Evolutionary conservation across 2,113 vertebrate species (phyloP).

Genomic region (Ellobius talpinus): DNA sequence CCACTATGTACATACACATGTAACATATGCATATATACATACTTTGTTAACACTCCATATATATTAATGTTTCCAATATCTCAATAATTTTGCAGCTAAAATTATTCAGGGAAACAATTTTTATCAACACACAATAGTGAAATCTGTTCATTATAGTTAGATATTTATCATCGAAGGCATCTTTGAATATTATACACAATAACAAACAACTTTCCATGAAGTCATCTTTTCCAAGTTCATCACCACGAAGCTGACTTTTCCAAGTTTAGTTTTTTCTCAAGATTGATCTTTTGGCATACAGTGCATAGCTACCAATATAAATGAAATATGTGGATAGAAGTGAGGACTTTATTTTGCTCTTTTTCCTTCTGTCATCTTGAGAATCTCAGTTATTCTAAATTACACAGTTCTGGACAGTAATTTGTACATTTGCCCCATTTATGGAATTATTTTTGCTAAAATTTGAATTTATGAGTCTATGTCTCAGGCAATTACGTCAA

Average conservation of each 20-base stretch:
- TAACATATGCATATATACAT: not conserved
- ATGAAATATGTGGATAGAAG: not conserved
- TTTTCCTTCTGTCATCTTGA: not conserved
- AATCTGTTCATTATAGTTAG: constrained; percentile 13
- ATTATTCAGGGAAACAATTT: constrained; percentile 34
- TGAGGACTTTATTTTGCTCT: not conserved
- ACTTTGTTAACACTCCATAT: not conserved
- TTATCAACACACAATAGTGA: not conserved
- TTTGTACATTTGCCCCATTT: not conserved
- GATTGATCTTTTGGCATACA: not conserved
- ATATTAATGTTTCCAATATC: not conserved
- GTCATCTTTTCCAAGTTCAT: not conserved
- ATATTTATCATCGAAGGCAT: not conserved
- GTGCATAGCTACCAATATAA: not conserved
- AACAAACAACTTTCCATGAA: not conserved
- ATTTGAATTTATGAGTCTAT: not conserved
- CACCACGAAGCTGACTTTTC: not conserved
- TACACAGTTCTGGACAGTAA: not conserved
- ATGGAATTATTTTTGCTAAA: not conserved
- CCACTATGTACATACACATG: accelerated
- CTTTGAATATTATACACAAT: not conserved
- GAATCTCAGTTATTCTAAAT: not conserved
- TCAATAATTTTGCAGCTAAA: not conserved
- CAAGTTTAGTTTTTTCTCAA: constrained; percentile 1
- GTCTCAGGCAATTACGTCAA: not conserved